A percentile compares a stretch with the other conserved stretches of the same genome.
phyloP scores from a whole-genome alignment of 1,140 invertebrate genomes.

The Drosophila aff. region DNA sequence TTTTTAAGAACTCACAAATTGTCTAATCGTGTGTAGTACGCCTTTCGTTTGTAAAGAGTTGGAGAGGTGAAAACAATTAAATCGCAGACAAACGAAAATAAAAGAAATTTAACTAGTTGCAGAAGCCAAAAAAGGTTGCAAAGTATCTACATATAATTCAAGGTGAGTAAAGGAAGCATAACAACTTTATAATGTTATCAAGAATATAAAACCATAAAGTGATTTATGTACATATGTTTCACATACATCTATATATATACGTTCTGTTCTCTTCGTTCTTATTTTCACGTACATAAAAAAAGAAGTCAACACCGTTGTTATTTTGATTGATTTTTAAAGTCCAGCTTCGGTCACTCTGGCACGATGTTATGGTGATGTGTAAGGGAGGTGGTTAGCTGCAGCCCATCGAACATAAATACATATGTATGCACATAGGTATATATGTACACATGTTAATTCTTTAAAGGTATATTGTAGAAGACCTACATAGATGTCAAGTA shows the following conservation, averaged over 20 bases:
- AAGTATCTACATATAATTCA: slow-evolving; percentile 43
- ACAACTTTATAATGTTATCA: background rate
- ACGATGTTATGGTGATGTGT: background rate
- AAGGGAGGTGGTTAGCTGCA: background rate
- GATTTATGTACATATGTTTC: background rate
- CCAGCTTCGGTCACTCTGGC: background rate
- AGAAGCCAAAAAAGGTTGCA: background rate
- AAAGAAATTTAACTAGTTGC: slow-evolving; percentile 6
- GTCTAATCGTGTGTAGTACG: slow-evolving; percentile 56
- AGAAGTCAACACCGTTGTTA: background rate
- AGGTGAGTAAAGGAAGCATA: slow-evolving; percentile 39
- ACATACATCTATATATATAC: too few relatives aligned
- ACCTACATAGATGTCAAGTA: background rate
- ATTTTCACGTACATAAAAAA: background rate
- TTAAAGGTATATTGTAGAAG: background rate
- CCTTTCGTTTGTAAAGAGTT: slow-evolving; percentile 46
- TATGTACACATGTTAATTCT: background rate
- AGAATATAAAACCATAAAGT: background rate
- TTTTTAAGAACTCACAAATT: slow-evolving; percentile 28
- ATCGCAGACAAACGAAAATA: slow-evolving; percentile 35
- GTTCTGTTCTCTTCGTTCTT: background rate
- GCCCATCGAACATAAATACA: background rate
- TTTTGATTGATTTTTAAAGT: background rate
- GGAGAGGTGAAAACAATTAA: slow-evolving; percentile 65
- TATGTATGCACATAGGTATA: background rate